Evolutionary conservation across 2,113 vertebrate genomes (phyloP), one percentile per base, ranked within the genome.

Genomic region (Petromus typicus): DNA sequence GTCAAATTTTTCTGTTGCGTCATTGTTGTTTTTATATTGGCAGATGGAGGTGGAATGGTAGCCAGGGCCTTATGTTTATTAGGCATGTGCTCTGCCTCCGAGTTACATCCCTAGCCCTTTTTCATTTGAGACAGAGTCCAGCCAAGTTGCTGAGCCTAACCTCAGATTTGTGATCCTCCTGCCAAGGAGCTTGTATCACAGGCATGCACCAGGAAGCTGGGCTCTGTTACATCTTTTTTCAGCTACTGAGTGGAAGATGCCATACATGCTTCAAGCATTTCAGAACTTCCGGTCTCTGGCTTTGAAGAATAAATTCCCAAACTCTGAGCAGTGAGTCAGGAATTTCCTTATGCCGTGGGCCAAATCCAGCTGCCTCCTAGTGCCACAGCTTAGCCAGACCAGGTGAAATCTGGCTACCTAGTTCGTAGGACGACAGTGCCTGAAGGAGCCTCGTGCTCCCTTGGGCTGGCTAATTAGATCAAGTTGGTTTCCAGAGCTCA

Each of bases 401-500:
- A 67, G 56, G 6, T 80, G 11, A 90, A 59, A 56, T 9, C 64
- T 34, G 23, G 32, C 76, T 48, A 10, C 57, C 63, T n/a, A 22
- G 13, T 84, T 3, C 69, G 54, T 23, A 80, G 43, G n/a, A 80
- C 43, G 85, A 13, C 18, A 95, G 57, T 63, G 23, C 13, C 12
- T 40, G 11, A 45, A 80, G 59, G 80, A 63, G 5, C 4, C 17
- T 32, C 1, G 16, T 32, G 91, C 79, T 67, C 32, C 37, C 51
- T 67, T 79, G 51, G 13, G 82, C 61, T 87, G 69, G 64, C 22
- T 95, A 20, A 86, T 89, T 64, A 84, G 51, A 84, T 63, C 32
- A 86, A 67, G 6, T 87, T 59, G 80, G 90, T 95, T 91, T 40
- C 40, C 30, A 17, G 87, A 82, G 45, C 81, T 95, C 85, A 90